These are phyloP conservation scores for Heliconius hortense DNA, from an alignment of 2,888 invertebrate species.

Conservation along the genomic window DNA sequence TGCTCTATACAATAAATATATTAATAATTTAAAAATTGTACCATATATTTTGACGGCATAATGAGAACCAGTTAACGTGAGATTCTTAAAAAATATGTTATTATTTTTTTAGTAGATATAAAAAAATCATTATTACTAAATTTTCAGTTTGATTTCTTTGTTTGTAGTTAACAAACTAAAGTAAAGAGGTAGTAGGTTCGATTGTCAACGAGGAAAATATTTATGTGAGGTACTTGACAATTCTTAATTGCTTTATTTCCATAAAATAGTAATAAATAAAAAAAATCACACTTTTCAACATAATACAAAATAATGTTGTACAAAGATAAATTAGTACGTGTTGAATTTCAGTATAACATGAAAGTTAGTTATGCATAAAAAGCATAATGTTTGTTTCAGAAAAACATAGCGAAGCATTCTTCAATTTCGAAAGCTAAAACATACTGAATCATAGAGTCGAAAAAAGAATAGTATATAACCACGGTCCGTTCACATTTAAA, in stretches of 20 bases:
- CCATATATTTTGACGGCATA: no score
- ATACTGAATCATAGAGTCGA: conserved; percentile 39
- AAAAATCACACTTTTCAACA: neutral
- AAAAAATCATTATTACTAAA: no score
- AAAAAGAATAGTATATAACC: conserved; percentile 37
- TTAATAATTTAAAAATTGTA: no score
- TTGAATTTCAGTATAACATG: conserved; percentile 1
- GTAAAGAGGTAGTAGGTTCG: no score
- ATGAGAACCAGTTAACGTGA: no score
- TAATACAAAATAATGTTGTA: neutral
- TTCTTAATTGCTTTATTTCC: neutral
- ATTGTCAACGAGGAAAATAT: no score
- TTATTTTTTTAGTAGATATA: no score
- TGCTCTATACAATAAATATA: no score
- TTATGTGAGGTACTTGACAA: neutral
- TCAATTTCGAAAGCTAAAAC: conserved; percentile 43
- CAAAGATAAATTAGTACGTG: neutral
- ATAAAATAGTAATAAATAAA: neutral
- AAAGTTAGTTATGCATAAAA: conserved; percentile 25
- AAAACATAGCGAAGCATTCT: conserved; percentile 37
- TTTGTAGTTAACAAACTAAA: no score
- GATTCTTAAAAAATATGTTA: no score
- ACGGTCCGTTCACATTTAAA: neutral
- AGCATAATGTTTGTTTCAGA: conserved; percentile 33
- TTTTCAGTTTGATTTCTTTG: no score